Base-by-base conservation (phyloP, 2,888 invertebrate genomes). In the Xylophagus ater region DNA sequence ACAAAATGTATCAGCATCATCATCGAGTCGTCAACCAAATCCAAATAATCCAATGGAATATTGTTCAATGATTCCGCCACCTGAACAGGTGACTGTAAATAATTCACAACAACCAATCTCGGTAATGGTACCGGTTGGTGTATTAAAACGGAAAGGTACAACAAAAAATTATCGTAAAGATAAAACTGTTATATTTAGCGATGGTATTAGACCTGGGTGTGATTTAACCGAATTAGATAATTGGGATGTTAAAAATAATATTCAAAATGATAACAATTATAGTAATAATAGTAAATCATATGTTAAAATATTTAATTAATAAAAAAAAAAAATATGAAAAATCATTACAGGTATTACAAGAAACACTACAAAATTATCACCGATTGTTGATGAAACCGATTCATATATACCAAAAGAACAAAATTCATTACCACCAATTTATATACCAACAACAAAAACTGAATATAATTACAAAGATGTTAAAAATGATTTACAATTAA, bases 31-130 rank as follows among this genome's bases (percentile, higher is more conserved):
- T 48, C 71, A 73, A 43, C 82, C 85, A 34, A 83, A 86, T 66
- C 86, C 86, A 35, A 84, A 84, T 64, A 86, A 87, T 65, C 86
- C 87, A 32, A 78, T 80, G 73, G 86, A 87, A 62, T 87, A 87
- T 64, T 86, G 86, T 65, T 84, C 84, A 43, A 81, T 80, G 30
- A 75, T 86, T 54, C 82, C 86, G 37, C 85, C 85, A 34, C 68
- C 78, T 51, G 74, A 81, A 56, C 86, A 86, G 65, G 77, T 76
- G 46, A 71, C 71, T 26, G 23, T 67, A 67, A 31, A 29, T n/a
- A 13, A 4, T 9, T 18, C 20, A 60, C 26, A 28, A 21, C 8
- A n/a, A 68, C 68, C 60, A 2, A 82, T 84, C 5, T 75, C 80
- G 19, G 84, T 86, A n/a, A 78, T 86, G 72, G 84, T 86, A 25